These are phyloP conservation scores for Oscheius onirici DNA, from an alignment of 2,888 invertebrate genomes.

Conservation along the genomic window DNA sequence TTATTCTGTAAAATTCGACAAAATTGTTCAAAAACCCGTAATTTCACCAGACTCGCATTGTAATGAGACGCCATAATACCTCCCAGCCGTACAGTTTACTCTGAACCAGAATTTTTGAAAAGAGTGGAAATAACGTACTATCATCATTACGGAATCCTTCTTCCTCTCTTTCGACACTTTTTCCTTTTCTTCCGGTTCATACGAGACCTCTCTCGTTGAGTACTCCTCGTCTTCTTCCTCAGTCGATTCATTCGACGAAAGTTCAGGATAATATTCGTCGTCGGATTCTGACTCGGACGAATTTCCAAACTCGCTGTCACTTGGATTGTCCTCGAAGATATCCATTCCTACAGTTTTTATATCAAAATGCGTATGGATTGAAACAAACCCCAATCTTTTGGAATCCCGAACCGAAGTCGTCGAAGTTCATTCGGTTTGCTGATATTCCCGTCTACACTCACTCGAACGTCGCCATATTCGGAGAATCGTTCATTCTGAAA, in stretches of 20 bases:
- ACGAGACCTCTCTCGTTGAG: not conserved
- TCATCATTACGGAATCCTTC: not conserved
- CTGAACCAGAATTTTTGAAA: constrained; percentile 8
- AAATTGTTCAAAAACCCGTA: not conserved
- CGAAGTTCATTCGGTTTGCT: constrained; percentile 1
- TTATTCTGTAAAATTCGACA: not conserved
- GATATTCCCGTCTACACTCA: constrained; percentile 1
- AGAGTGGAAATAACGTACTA: not conserved
- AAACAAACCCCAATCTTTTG: constrained; percentile 11
- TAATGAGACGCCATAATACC: constrained; percentile 17
- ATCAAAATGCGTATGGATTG: not conserved
- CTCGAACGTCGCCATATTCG: not conserved
- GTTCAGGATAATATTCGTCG: not conserved
- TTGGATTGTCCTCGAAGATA: not conserved
- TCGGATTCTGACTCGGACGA: not conserved
- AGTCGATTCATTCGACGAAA: not conserved
- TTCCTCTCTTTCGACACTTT: not conserved
- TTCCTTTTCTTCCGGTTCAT: not conserved
- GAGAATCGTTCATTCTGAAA: not conserved
- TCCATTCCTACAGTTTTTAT: not conserved
- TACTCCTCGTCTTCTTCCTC: not conserved
- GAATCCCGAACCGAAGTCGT: constrained; percentile 12
- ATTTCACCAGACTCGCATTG: constrained; percentile 28
- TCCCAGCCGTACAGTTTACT: constrained; percentile 20
- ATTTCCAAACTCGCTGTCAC: not conserved